phyloP scores from a whole-genome alignment of 1,140 invertebrate species.

The Euura saliciscinereae region DNA sequence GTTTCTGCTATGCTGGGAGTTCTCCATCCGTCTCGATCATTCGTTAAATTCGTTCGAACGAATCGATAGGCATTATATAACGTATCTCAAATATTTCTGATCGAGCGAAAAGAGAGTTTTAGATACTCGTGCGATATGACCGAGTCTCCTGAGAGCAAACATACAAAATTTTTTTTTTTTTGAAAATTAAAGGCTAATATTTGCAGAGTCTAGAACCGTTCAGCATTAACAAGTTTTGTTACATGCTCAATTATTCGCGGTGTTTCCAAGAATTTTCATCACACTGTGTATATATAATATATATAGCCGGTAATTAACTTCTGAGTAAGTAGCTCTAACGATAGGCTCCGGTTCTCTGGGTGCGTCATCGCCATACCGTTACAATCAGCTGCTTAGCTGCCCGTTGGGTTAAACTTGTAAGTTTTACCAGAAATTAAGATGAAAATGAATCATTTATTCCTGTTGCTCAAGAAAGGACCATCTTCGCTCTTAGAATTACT shows the following conservation, averaged over 20 bases:
- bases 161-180: not conserved
- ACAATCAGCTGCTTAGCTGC: not conserved
- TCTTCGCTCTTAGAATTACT: no score
- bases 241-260: not conserved
- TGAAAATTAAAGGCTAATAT: slow-evolving; percentile 1
- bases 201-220: not conserved
- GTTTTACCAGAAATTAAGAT: not conserved
- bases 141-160: not conserved
- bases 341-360: not conserved
- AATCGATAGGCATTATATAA: not conserved
- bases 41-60: no score
- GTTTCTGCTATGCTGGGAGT: no score
- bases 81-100: not conserved
- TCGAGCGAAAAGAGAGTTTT: not conserved
- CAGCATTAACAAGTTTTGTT: not conserved
- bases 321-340: not conserved
- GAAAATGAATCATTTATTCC: no score
- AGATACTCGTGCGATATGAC: not conserved
- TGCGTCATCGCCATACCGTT: not conserved
- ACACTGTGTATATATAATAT: not conserved
- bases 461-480: no score
- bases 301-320: not conserved
- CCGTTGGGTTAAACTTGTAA: not conserved
- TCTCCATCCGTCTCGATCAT: no score
- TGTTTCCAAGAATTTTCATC: not conserved